Percentiles rank a stretch among this genome's conserved stretches.
Conservation (phyloP, 2,888 invertebrate species). For the Plagodis pulveraria region DNA sequence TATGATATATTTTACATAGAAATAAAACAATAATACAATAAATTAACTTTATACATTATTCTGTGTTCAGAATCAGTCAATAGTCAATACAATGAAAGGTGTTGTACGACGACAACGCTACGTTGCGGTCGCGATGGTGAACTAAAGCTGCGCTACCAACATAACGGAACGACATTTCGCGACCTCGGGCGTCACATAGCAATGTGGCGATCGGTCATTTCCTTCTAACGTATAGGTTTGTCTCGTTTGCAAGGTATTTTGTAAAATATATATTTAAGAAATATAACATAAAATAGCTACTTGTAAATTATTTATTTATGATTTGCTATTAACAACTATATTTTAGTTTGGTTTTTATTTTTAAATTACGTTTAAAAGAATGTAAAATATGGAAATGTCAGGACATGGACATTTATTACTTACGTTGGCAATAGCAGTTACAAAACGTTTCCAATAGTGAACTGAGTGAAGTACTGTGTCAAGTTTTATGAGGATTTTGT, state of each 20-base stretch:
- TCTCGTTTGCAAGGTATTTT: slow-evolving; percentile 52
- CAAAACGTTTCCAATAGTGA: slow-evolving; percentile 9
- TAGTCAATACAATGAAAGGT: slow-evolving; percentile 91
- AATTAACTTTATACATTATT: slow-evolving; percentile 88
- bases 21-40: slow-evolving; percentile 83
- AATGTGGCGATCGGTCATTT: slow-evolving; percentile 71
- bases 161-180: slow-evolving; percentile 67
- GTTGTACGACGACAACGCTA: slow-evolving; percentile 87
- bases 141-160: slow-evolving; percentile 79
- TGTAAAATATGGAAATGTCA: slow-evolving; percentile 29
- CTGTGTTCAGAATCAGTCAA: slow-evolving; percentile 87
- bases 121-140: slow-evolving; percentile 84
- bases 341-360: no score
- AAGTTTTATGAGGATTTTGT: not conserved
- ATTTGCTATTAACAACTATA: no score
- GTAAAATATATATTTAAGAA: no score
- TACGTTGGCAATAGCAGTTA: slow-evolving; percentile 49
- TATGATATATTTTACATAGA: slow-evolving; percentile 79
- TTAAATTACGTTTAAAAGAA: slow-evolving; percentile 8
- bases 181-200: slow-evolving; percentile 77
- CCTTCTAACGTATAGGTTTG: slow-evolving; percentile 56
- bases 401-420: slow-evolving; percentile 40
- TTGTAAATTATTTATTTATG: not conserved
- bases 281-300: not conserved
- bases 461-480: slow-evolving; percentile 8